Evolutionary conservation across 2,113 vertebrate genomes (phyloP).

Genomic region (Notarius quadriscutis): DNA sequence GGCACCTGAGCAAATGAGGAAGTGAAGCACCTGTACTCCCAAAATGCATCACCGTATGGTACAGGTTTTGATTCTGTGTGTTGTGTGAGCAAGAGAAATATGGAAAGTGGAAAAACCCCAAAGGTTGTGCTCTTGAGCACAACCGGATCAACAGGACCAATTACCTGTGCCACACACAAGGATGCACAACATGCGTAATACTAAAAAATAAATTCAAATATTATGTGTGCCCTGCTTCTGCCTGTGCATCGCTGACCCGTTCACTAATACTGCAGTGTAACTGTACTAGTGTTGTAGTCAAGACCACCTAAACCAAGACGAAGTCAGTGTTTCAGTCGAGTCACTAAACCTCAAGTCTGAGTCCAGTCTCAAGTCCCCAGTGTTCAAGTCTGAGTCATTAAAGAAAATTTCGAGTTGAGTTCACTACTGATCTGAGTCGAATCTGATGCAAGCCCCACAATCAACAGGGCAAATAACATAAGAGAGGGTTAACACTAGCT

Average conservation of each 20-base stretch:
- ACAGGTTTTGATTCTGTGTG: background rate
- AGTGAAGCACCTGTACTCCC: background rate
- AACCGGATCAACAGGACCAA: background rate
- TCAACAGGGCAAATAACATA: too few relatives aligned
- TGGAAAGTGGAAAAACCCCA: background rate
- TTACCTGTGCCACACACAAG: background rate
- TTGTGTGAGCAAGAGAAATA: background rate
- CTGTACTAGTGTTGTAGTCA: too few relatives aligned
- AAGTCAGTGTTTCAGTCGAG: too few relatives aligned
- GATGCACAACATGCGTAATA: background rate
- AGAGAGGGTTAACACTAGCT: too few relatives aligned
- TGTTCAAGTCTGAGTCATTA: too few relatives aligned
- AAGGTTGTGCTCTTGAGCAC: background rate
- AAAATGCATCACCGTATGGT: background rate
- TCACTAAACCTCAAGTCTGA: too few relatives aligned
- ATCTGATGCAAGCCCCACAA: too few relatives aligned
- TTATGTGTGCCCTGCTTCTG: background rate
- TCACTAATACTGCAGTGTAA: background rate
- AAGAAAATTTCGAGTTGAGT: too few relatives aligned
- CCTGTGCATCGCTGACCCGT: background rate
- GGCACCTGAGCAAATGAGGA: background rate
- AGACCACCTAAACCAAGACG: too few relatives aligned
- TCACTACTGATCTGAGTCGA: too few relatives aligned
- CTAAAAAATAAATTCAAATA: background rate
- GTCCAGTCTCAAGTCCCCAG: too few relatives aligned